phyloP scores from a whole-genome alignment of 2,888 invertebrate species.

The Spisula subtruncata region DNA sequence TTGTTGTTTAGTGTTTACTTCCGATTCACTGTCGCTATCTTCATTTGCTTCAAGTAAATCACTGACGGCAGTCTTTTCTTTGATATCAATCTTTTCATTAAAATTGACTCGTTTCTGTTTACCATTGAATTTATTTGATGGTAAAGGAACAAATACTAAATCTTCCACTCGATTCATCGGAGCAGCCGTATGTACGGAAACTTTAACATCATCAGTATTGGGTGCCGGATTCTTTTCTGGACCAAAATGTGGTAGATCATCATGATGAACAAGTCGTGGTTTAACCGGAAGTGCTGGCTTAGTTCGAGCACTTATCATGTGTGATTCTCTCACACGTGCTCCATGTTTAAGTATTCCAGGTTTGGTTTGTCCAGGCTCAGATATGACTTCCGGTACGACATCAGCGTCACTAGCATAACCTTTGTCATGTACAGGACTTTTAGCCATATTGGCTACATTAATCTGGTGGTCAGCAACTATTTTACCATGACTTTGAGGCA shows the following conservation, averaged over 20 bases:
- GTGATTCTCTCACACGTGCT: slow-evolving; percentile 27
- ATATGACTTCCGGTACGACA: slow-evolving; percentile 39
- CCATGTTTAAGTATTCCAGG: slow-evolving; percentile 63
- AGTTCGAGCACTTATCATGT: not conserved
- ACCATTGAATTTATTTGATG: slow-evolving; percentile 28
- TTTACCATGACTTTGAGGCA: not conserved
- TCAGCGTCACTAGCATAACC: not conserved
- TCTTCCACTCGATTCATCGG: slow-evolving; percentile 53
- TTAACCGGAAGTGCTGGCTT: slow-evolving; percentile 28
- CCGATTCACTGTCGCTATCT: not conserved
- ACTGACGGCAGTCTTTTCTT: slow-evolving; percentile 44
- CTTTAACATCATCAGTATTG: slow-evolving; percentile 39
- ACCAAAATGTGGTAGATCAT: slow-evolving; percentile 47
- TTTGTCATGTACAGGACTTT: not conserved
- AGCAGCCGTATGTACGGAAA: slow-evolving; percentile 53
- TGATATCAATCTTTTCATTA: slow-evolving; percentile 45
- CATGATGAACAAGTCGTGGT: slow-evolving; percentile 56
- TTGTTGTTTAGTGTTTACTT: not conserved
- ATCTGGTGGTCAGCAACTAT: not conserved
- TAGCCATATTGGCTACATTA: not conserved
- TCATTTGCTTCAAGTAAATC: not conserved
- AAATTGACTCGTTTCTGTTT: slow-evolving; percentile 55
- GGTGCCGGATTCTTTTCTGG: not conserved
- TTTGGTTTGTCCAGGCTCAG: slow-evolving; percentile 35
- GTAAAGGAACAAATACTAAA: slow-evolving; percentile 49